Percentiles rank a stretch among this genome's conserved stretches.
phyloP scores from a whole-genome alignment of 2,888 invertebrate genomes.

The Netelia melanura region DNA sequence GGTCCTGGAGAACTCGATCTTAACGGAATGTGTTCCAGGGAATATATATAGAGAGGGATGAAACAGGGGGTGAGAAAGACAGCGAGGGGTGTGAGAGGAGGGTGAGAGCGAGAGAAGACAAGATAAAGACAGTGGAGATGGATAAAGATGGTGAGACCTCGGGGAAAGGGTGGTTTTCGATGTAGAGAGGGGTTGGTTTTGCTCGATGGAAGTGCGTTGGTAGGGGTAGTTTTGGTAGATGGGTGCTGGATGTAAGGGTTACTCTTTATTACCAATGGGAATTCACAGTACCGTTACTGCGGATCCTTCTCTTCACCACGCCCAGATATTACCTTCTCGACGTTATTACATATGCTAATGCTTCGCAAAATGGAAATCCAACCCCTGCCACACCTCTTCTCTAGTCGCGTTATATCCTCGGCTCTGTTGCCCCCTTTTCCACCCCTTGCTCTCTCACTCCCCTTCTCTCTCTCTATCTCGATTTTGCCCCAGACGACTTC shows the following conservation, averaged over 20 bases:
- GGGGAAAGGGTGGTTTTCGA: no score
- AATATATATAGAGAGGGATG: constrained; percentile 42
- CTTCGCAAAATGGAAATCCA: constrained; percentile 67
- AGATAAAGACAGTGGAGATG: not conserved
- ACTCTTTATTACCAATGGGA: constrained; percentile 79
- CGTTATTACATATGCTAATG: constrained; percentile 79
- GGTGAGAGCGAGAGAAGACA: not conserved
- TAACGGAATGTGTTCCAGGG: constrained; percentile 61
- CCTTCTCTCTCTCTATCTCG: not conserved
- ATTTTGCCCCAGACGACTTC: constrained; percentile 7
- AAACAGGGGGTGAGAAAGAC: constrained; percentile 22
- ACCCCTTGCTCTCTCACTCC: not conserved
- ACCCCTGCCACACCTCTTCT: constrained; percentile 38
- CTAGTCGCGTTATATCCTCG: not conserved
- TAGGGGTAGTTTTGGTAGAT: constrained; percentile 13
- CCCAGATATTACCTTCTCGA: constrained; percentile 70
- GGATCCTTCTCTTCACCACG: constrained; percentile 64
- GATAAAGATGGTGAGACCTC: not conserved
- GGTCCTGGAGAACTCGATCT: constrained; percentile 66
- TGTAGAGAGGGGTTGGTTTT: not conserved
- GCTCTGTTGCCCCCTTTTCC: constrained; percentile 6
- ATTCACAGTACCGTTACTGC: constrained; percentile 68
- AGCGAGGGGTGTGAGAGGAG: constrained; percentile 21
- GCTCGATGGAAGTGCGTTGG: not conserved
- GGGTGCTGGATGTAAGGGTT: constrained; percentile 59